A percentile compares a stretch with the other conserved stretches of the same genome.
Evolutionary conservation across 1,140 invertebrate species (phyloP).

Genomic region (Drosophila mojavensis): DNA sequence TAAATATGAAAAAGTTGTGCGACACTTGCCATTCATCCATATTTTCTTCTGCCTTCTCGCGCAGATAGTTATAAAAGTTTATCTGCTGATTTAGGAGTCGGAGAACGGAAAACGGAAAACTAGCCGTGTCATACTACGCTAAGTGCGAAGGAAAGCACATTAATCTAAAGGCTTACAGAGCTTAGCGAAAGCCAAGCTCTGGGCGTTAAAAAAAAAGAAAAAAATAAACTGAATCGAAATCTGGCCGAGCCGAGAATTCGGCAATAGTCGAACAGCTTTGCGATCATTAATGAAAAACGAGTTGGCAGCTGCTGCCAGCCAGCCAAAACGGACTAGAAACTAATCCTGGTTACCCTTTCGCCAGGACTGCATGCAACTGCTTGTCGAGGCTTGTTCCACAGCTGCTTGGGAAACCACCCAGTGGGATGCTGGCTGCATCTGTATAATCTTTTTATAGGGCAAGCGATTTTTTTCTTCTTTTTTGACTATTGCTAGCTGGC

Average conservation of each 20-base stretch:
- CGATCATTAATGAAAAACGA: slow-evolving; percentile 53
- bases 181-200: slow-evolving; percentile 23
- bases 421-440: slow-evolving; percentile 43
- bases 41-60: not conserved
- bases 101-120: slow-evolving; percentile 10
- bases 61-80: slow-evolving; percentile 62
- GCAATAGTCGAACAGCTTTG: not conserved
- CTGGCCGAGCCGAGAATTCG: not conserved
- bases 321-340: slow-evolving; percentile 7
- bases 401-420: slow-evolving; percentile 74
- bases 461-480: slow-evolving; percentile 36
- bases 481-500: slow-evolving; percentile 6
- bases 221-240: slow-evolving; percentile 10
- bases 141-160: not conserved
- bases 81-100: slow-evolving; percentile 32
- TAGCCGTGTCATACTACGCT: slow-evolving; percentile 28
- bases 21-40: slow-evolving; percentile 37
- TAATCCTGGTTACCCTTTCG: slow-evolving; percentile 30
- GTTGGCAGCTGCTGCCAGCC: not conserved
- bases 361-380: slow-evolving; percentile 19
- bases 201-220: too few relatives aligned
- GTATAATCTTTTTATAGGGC: slow-evolving; percentile 71
- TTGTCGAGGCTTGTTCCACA: slow-evolving; percentile 28
- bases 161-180: slow-evolving; percentile 37
- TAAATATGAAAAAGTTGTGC: slow-evolving; percentile 33